Conservation (phyloP, 1,140 invertebrate species). For the Macrotrachela quadricornifera region DNA sequence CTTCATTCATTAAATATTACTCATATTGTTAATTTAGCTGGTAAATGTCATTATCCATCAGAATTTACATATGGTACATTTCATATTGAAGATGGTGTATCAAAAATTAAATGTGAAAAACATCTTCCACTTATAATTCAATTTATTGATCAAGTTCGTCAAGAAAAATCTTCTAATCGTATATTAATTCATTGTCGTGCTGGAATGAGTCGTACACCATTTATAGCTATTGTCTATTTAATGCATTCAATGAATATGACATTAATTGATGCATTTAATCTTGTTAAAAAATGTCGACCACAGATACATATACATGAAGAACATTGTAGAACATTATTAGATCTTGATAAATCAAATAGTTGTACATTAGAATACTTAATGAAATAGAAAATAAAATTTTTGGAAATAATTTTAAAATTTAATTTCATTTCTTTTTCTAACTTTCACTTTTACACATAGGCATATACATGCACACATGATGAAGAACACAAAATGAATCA, state of each 20-base stretch:
- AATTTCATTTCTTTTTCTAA: too few species aligned
- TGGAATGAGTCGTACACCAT: constrained; percentile 77
- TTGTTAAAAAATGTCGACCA: not conserved
- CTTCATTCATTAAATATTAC: not conserved
- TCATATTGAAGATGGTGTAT: constrained; percentile 1
- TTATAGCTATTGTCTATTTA: constrained; percentile 78
- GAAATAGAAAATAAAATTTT: not conserved
- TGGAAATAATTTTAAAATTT: too few species aligned
- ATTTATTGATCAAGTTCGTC: not conserved
- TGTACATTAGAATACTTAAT: not conserved
- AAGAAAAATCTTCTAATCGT: constrained; percentile 13
- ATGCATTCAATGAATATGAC: constrained; percentile 44
- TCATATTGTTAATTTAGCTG: not conserved
- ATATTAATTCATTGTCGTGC: constrained; percentile 85
- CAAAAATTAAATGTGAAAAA: not conserved
- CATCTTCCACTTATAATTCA: not conserved
- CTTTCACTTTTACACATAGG: too few species aligned
- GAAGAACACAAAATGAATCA: too few species aligned
- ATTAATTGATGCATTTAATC: constrained; percentile 36
- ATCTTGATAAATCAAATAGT: not conserved
- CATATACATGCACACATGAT: too few species aligned
- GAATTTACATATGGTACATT: not conserved
- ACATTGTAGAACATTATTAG: not conserved
- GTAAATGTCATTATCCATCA: not conserved
- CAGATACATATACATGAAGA: constrained; percentile 1